Base-by-base conservation (phyloP, 2,113 vertebrate genomes). In the Lanius collurio region DNA sequence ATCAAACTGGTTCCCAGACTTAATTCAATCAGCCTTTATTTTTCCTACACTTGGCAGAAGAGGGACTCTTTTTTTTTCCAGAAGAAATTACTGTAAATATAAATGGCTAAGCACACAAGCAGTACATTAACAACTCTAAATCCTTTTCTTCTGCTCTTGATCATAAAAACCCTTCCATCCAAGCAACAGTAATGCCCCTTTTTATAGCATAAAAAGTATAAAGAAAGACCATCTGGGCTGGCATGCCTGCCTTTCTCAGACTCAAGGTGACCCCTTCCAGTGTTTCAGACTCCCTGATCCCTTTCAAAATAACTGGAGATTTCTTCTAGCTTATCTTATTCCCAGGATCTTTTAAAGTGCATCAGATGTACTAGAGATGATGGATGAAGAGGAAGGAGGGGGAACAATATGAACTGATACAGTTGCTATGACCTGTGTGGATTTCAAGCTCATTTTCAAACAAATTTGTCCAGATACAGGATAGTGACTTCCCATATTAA, bases 1-100 rank as follows among this genome's bases (percentile, higher is more conserved):
- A 97, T 97, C 97, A 97, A 97, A 97, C 94, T 97, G 86, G 79
- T 96, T 95, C 88, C 89, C 70, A 94, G 88, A 69, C 33, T 95
- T 97, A 97, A 97, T 96, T 97, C 89, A 97, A 94, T 93, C 93
- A 95, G 87, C 93, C 90, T 93, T 97, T 93, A 91, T 93, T 96
- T 92, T 89, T 84, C 86, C 91, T 95, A 47, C 57, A 74, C 52
- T 93, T 97, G 95, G 94, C 95, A 96, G 78, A 55, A 94, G 78
- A 90, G 53, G 23, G 20, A 44, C 44, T 47, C 65, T 90, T 78
- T 91, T 60, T 84, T 87, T 53, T 31, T 13, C n/a, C 90, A 87
- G 91, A 88, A 93, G 91, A 86, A 97, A 95, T 96, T 95, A 96
- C 94, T 95, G 91, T 96, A 97, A 96, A 95, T 96, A 94, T 77